Evolutionary conservation across 2,888 invertebrate species (phyloP).

Genomic region (Crocallis elinguaria): DNA sequence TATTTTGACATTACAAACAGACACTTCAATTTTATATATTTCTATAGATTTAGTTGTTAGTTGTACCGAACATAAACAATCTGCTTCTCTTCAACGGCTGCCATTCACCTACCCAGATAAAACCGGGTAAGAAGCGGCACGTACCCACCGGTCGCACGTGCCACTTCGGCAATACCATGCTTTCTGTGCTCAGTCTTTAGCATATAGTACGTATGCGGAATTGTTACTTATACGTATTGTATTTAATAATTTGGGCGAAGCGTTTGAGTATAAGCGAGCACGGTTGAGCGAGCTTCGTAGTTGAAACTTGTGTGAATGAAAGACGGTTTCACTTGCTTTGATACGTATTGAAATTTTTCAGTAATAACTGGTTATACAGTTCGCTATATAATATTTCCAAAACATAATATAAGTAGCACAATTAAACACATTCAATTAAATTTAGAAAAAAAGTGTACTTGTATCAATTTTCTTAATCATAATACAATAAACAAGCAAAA

Average conservation of each 20-base stretch:
- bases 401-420: no score
- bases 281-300: constrained; percentile 11
- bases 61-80: background rate
- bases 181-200: constrained; percentile 18
- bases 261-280: constrained; percentile 14
- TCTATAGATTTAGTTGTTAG: background rate
- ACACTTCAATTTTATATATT: background rate
- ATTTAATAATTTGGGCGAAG: constrained; percentile 25
- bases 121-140: constrained; percentile 34
- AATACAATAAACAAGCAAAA: no score
- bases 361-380: no score
- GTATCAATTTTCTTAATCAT: no score
- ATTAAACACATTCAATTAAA: no score
- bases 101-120: background rate
- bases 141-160: constrained; percentile 18
- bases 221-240: constrained; percentile 26
- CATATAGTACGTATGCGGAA: constrained; percentile 25
- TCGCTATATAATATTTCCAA: no score
- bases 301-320: constrained; percentile 2
- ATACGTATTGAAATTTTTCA: no score
- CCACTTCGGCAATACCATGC: constrained; percentile 24
- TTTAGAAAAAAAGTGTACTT: no score
- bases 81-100: background rate
- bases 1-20: no score
- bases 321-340: no score